These are phyloP conservation scores for Amblyjoppa proteus DNA, from an alignment of 2,888 invertebrate genomes.

Conservation along the genomic window DNA sequence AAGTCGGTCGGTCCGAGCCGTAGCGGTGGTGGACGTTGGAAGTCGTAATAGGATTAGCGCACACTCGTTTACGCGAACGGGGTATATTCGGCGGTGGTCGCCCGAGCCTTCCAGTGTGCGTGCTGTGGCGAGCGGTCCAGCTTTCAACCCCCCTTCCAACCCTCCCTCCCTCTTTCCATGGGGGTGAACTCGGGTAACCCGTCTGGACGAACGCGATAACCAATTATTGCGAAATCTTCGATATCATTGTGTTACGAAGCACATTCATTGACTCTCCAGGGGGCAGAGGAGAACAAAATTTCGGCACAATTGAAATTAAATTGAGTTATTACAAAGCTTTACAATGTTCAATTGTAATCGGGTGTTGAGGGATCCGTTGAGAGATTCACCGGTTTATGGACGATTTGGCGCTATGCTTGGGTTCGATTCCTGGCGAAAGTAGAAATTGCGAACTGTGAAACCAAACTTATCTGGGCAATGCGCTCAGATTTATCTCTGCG, in stretches of 20 bases:
- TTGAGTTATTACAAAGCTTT: background rate
- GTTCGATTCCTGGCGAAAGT: background rate
- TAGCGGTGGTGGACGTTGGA: conserved; percentile 58
- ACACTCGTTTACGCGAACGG: conserved; percentile 68
- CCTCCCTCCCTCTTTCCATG: conserved; percentile 1
- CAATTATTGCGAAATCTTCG: conserved; percentile 63
- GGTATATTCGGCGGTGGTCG: conserved; percentile 44
- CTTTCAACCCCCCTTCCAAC: conserved; percentile 30
- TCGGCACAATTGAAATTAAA: conserved; percentile 19
- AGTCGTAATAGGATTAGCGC: conserved; percentile 71
- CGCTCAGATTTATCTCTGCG: no score
- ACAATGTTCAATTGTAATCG: conserved; percentile 8
- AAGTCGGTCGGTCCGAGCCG: conserved; percentile 51
- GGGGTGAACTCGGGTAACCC: conserved; percentile 47
- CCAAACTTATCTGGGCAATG: background rate
- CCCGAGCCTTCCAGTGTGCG: conserved; percentile 30
- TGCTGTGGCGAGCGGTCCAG: conserved; percentile 19
- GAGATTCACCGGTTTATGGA: background rate
- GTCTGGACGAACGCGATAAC: conserved; percentile 62
- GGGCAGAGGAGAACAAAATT: background rate
- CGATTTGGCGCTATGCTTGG: background rate
- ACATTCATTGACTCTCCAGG: conserved; percentile 18
- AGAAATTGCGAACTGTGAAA: background rate
- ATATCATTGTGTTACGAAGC: conserved; percentile 36
- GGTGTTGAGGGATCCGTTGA: background rate